Evolutionary conservation across 2,113 vertebrate genomes (phyloP).

Genomic region (Python bivittatus): DNA sequence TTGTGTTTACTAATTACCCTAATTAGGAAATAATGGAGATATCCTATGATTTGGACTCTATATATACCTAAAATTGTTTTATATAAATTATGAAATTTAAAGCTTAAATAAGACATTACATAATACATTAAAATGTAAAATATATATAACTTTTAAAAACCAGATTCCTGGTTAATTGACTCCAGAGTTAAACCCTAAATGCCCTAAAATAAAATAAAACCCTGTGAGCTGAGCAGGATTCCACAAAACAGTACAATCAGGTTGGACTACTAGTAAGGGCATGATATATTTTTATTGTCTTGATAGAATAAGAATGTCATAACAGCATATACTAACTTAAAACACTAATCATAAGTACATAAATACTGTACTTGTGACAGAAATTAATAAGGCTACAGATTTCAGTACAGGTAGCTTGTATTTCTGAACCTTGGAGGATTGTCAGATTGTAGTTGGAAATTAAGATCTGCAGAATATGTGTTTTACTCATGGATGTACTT

Average conservation of each 20-base stretch:
- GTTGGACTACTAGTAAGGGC: not conserved
- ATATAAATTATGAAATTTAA: not conserved
- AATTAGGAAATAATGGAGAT: slow-evolving; percentile 8
- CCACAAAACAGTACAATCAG: not conserved
- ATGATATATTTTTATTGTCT: slow-evolving; percentile 31
- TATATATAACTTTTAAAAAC: not conserved
- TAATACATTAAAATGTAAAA: not conserved
- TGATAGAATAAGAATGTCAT: slow-evolving; percentile 12
- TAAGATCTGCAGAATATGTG: not conserved
- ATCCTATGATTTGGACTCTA: not conserved
- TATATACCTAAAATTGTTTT: not conserved
- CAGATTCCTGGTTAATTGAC: not conserved
- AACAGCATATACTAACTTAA: slow-evolving; percentile 1
- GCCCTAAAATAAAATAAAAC: not conserved
- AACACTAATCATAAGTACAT: not conserved
- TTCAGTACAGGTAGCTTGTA: not conserved
- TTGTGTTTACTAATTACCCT: slow-evolving; percentile 22
- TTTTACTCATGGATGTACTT: not conserved
- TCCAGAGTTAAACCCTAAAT: slow-evolving; percentile 9
- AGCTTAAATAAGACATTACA: not conserved
- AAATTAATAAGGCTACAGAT: not conserved
- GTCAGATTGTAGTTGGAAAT: not conserved
- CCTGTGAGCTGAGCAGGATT: not conserved
- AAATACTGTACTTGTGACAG: not conserved
- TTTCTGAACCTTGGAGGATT: not conserved